Evolutionary conservation across 2,797 vertebrate species (phyloP).

Genomic region (Gephyroberyx darwinii): DNA sequence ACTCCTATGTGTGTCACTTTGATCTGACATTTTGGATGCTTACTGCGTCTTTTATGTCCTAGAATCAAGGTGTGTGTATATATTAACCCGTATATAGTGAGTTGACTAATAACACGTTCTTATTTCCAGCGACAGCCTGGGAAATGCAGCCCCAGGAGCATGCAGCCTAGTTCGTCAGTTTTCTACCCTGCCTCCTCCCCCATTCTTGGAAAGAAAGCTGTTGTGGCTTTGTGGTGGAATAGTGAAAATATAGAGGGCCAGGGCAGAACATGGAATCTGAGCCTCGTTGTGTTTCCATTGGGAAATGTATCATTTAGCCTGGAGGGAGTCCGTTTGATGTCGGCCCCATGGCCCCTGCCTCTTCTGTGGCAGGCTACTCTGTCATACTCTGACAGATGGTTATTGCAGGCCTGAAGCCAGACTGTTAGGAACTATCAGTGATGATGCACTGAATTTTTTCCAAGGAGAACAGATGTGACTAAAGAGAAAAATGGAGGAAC

Average conservation of each 20-base stretch:
- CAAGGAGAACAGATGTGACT: constrained; percentile 10
- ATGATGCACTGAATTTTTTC: constrained; percentile 1
- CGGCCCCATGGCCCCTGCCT: constrained; percentile 15
- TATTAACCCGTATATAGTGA: not conserved
- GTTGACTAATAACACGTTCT: not conserved
- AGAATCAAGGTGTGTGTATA: not conserved
- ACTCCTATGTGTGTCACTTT: constrained; percentile 27
- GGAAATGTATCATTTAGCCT: constrained; percentile 34
- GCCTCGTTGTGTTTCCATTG: constrained; percentile 45
- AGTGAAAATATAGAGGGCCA: constrained; percentile 25
- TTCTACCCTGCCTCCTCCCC: constrained; percentile 22
- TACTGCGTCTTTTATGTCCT: not conserved
- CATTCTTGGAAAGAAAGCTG: constrained; percentile 25
- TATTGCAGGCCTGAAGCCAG: constrained; percentile 49
- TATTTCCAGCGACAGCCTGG: constrained; percentile 10
- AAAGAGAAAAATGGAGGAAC: not conserved
- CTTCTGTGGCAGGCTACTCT: constrained; percentile 19
- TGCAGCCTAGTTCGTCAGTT: not conserved
- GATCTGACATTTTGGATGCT: not conserved
- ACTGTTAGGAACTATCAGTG: constrained; percentile 19
- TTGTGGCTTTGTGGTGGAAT: constrained; percentile 44
- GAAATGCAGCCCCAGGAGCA: constrained; percentile 20
- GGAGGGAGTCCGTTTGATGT: constrained; percentile 51
- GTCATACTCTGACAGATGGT: constrained; percentile 43
- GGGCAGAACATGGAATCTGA: constrained; percentile 49